These are phyloP conservation scores for Euborellia annulipes DNA, from an alignment of 1,140 invertebrate species.

Conservation along the genomic window DNA sequence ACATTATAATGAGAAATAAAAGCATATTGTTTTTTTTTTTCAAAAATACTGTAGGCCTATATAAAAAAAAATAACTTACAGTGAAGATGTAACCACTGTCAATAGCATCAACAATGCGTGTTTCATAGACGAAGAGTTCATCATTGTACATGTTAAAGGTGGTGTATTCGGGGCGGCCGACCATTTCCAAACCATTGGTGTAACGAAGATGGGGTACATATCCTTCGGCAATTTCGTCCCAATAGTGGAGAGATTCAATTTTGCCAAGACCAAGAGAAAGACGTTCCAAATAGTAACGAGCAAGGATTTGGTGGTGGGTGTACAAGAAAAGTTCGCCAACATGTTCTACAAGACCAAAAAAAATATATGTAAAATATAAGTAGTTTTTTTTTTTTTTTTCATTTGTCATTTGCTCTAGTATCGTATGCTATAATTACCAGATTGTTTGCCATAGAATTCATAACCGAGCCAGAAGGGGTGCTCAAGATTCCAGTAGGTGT, in stretches of 20 bases:
- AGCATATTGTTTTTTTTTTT: not conserved
- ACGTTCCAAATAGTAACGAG: conserved; percentile 50
- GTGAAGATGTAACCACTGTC: conserved; percentile 1
- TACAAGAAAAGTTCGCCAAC: conserved; percentile 46
- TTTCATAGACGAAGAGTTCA: conserved; percentile 14
- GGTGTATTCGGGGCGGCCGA: too few species aligned
- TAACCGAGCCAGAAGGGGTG: conserved; percentile 45
- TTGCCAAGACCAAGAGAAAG: conserved; percentile 42
- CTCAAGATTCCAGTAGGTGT: conserved; percentile 44
- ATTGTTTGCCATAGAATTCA: conserved; percentile 28
- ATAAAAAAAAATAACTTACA: not conserved
- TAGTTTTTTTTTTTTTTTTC: too few species aligned
- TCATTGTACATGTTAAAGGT: too few species aligned
- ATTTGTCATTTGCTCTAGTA: too few species aligned
- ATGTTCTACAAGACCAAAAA: conserved; percentile 23
- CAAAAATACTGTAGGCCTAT: not conserved
- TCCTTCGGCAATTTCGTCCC: too few species aligned
- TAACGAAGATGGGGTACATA: too few species aligned
- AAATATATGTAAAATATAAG: too few species aligned
- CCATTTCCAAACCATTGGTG: too few species aligned
- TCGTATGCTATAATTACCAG: too few species aligned
- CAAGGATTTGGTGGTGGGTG: conserved; percentile 39
- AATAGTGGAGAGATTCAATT: conserved; percentile 20
- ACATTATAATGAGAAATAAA: too few species aligned
- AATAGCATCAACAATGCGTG: conserved; percentile 18